phyloP scores from a whole-genome alignment of 1,140 invertebrate species.

The Danaus plexippus region DNA sequence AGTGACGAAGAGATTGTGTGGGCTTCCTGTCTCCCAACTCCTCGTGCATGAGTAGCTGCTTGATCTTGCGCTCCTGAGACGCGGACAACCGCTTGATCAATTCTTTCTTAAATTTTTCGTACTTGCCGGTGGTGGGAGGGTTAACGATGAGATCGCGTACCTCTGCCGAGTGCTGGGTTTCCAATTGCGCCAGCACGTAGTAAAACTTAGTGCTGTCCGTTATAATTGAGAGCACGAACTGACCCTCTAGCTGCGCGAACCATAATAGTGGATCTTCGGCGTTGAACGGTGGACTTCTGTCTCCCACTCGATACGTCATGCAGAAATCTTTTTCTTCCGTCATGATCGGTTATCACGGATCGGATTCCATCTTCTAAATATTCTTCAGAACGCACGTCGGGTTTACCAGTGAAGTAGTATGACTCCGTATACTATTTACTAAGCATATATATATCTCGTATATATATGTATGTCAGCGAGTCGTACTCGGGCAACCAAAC shows the following conservation, averaged over 20 bases:
- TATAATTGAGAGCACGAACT: slow-evolving; percentile 6
- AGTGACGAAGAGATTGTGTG: slow-evolving; percentile 7
- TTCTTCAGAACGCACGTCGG: too few species aligned
- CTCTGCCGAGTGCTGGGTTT: neutral
- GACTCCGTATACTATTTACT: too few species aligned
- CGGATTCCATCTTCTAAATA: too few species aligned
- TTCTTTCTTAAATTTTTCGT: slow-evolving; percentile 5
- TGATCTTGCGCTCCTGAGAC: slow-evolving; percentile 4
- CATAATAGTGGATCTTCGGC: slow-evolving; percentile 7
- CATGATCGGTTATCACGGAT: neutral
- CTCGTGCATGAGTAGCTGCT: slow-evolving; percentile 9
- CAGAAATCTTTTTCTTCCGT: neutral
- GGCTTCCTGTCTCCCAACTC: slow-evolving; percentile 9
- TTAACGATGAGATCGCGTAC: slow-evolving; percentile 6
- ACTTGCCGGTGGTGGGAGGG: slow-evolving; percentile 4
- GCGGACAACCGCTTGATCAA: slow-evolving; percentile 2
- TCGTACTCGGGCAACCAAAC: too few species aligned
- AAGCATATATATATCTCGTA: too few species aligned
- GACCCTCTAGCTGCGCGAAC: slow-evolving; percentile 7
- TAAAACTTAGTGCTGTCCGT: slow-evolving; percentile 8
- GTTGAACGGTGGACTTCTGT: slow-evolving; percentile 1
- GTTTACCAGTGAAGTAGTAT: too few species aligned
- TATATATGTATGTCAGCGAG: too few species aligned
- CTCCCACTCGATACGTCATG: slow-evolving; percentile 10
- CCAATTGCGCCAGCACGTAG: slow-evolving; percentile 4